Evolutionary conservation across 2,113 vertebrate genomes (phyloP).

Genomic region (Heterotilapia buettikoferi): DNA sequence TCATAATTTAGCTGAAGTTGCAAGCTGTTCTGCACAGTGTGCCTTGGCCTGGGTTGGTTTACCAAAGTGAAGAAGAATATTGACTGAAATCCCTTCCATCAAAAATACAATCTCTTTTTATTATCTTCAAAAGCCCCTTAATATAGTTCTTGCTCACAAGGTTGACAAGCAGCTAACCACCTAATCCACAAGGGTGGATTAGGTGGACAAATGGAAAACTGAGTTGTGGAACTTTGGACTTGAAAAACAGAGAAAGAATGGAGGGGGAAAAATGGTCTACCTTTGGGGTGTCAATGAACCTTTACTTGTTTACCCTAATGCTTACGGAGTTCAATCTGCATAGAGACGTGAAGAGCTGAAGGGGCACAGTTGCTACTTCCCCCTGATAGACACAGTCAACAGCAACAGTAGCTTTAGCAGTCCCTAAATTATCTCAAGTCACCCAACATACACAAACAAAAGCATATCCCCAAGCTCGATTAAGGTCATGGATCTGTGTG

Average conservation of each 20-base stretch:
- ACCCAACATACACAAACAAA: neutral
- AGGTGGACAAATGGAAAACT: conserved; percentile 19
- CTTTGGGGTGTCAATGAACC: neutral
- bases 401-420: conserved; percentile 16
- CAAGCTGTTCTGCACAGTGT: neutral
- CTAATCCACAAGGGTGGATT: neutral
- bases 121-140: conserved; percentile 22
- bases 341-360: neutral
- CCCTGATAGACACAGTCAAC: neutral
- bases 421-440: conserved; percentile 18
- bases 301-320: conserved; percentile 19
- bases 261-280: neutral
- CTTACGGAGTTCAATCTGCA: neutral
- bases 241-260: neutral
- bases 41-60: neutral
- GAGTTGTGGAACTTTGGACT: conserved; percentile 22
- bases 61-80: neutral
- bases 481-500: conserved; percentile 21
- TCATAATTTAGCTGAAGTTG: neutral
- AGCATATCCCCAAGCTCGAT: neutral
- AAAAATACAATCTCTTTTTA: conserved; percentile 17
- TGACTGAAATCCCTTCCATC: conserved; percentile 2
- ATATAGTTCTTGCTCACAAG: neutral
- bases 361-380: conserved; percentile 1
- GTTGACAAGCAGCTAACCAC: neutral